These are phyloP conservation scores for Notodonta ziczac DNA, from an alignment of 2,888 invertebrate genomes.

Conservation along the genomic window DNA sequence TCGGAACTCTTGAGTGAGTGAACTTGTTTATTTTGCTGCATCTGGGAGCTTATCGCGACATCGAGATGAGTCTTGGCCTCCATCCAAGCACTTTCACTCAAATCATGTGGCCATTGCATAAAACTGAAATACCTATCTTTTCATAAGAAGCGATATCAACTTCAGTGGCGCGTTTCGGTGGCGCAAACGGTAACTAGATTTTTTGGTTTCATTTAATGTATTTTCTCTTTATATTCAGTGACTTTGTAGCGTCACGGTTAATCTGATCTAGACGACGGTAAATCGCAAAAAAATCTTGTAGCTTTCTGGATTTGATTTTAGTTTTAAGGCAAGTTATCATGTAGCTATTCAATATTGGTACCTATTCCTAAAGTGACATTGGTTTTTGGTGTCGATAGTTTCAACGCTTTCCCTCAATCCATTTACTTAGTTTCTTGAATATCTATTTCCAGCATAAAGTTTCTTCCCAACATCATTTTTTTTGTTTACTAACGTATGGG, in stretches of 20 bases:
- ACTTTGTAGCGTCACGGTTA: not conserved
- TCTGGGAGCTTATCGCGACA: slow-evolving; percentile 60
- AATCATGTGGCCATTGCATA: slow-evolving; percentile 62
- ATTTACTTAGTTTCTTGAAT: no score
- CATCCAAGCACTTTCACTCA: slow-evolving; percentile 74
- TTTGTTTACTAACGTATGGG: no score
- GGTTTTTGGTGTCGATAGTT: no score
- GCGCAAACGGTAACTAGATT: not conserved
- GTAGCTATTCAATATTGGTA: no score
- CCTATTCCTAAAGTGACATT: no score
- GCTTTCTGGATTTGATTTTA: no score
- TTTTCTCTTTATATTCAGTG: no score
- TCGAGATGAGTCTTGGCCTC: slow-evolving; percentile 63
- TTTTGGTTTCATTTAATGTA: not conserved
- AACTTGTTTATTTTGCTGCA: slow-evolving; percentile 66
- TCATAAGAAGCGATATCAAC: slow-evolving; percentile 23
- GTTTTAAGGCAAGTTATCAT: no score
- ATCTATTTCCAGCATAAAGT: no score
- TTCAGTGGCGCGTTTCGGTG: not conserved
- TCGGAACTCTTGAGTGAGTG: slow-evolving; percentile 46
- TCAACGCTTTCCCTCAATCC: no score
- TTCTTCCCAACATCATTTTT: no score
- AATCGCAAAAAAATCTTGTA: not conserved
- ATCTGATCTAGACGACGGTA: not conserved
- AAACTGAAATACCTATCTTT: slow-evolving; percentile 42